Conservation (phyloP, 2,888 invertebrate species). For the Sturmia bella region DNA sequence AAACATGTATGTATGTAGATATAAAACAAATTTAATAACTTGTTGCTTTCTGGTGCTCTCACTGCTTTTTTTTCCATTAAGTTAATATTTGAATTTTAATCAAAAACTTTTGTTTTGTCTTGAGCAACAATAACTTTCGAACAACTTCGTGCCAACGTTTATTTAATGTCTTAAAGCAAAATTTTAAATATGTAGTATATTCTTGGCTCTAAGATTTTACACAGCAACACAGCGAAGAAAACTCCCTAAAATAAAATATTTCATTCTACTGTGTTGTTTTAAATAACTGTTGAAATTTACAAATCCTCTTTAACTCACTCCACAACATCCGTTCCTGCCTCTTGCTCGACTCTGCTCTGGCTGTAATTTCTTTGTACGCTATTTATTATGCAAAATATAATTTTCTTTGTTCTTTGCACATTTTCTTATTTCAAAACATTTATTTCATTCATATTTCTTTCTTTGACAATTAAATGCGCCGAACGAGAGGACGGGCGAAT, state of each 20-base stretch:
- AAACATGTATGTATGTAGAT: not conserved
- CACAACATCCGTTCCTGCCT: not conserved
- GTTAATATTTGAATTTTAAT: conserved; percentile 67
- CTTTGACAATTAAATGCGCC: conserved; percentile 64
- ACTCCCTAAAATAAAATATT: conserved; percentile 23
- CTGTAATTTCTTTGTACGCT: conserved; percentile 22
- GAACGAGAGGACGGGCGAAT: not conserved
- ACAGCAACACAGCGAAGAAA: not conserved
- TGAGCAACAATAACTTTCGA: conserved; percentile 53
- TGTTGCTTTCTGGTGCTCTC: conserved; percentile 44
- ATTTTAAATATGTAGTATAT: not conserved
- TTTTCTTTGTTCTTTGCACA: conserved; percentile 60
- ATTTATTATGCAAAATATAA: conserved; percentile 70
- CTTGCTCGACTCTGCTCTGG: not conserved
- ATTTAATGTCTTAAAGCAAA: conserved; percentile 41
- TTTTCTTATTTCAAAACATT: conserved; percentile 54
- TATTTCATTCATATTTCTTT: conserved; percentile 50
- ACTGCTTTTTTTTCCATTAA: conserved; percentile 6
- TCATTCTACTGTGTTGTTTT: conserved; percentile 31
- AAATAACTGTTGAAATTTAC: conserved; percentile 63
- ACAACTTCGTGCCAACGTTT: conserved; percentile 23
- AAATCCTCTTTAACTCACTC: conserved; percentile 31
- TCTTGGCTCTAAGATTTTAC: conserved; percentile 18
- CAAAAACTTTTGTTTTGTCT: conserved; percentile 61
- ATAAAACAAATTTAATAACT: conserved; percentile 56